A percentile compares a stretch with the other conserved stretches of the same genome.
These are phyloP conservation scores for Dicentrarchus labrax DNA, from an alignment of 2,113 vertebrate species.

Conservation along the genomic window DNA sequence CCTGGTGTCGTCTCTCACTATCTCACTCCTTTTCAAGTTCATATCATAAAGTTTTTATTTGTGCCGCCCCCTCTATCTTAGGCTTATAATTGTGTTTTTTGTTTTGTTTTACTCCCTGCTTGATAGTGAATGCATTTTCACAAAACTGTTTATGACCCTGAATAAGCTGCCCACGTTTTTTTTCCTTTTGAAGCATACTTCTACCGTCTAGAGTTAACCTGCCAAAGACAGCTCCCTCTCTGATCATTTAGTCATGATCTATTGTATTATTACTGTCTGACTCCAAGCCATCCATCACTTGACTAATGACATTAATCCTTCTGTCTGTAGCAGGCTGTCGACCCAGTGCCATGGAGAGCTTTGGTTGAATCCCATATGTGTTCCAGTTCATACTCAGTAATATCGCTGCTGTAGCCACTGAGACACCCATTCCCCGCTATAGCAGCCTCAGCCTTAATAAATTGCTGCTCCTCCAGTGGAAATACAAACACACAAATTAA, in stretches of 20 bases:
- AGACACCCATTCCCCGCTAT: conserved; percentile 19
- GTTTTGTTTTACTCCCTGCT: conserved; percentile 1
- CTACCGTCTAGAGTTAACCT: conserved; percentile 24
- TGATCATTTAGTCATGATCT: conserved; percentile 65
- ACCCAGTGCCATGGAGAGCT: conserved; percentile 32
- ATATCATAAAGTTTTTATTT: background rate
- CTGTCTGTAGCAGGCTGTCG: conserved; percentile 35
- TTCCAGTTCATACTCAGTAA: conserved; percentile 41
- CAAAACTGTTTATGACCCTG: background rate
- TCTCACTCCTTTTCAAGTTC: background rate
- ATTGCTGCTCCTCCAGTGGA: conserved; percentile 40
- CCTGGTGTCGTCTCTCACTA: background rate
- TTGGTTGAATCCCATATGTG: conserved; percentile 38
- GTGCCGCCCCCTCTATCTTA: background rate
- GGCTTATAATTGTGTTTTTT: background rate
- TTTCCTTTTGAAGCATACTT: background rate
- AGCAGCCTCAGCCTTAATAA: conserved; percentile 38
- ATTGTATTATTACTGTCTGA: conserved; percentile 61
- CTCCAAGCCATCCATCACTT: conserved; percentile 61
- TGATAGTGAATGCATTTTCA: conserved; percentile 16
- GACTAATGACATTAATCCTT: conserved; percentile 70
- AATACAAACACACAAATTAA: conserved; percentile 62
- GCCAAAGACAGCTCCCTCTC: conserved; percentile 34
- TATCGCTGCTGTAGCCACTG: conserved; percentile 10
- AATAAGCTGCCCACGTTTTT: conserved; percentile 1